A percentile compares a stretch with the other conserved stretches of the same genome.
Evolutionary conservation across 2,113 vertebrate species (phyloP).

Genomic region (Anoura caudifer): DNA sequence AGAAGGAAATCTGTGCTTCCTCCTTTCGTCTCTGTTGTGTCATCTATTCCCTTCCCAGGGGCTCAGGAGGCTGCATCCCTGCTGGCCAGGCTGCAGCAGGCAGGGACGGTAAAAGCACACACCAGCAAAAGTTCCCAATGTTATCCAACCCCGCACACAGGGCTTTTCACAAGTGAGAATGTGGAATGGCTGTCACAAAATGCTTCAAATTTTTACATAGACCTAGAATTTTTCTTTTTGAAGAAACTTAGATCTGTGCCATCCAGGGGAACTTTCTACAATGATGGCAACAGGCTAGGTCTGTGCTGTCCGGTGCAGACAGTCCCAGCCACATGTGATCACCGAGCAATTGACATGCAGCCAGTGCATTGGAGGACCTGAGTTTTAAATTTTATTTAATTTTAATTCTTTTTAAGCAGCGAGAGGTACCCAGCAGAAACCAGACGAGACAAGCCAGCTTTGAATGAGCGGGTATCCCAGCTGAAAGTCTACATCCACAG

Average conservation of each 20-base stretch:
- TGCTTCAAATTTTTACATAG: fast-evolving
- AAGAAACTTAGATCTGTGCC: background rate
- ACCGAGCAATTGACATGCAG: background rate
- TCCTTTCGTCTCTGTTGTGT: background rate
- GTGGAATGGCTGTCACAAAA: too few relatives aligned
- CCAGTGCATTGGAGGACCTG: background rate
- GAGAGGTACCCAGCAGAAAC: background rate
- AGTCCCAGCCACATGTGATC: background rate
- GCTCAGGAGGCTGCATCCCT: background rate
- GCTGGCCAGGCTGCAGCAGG: background rate
- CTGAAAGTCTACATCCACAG: background rate
- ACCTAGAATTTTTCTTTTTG: background rate
- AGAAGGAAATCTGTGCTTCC: background rate
- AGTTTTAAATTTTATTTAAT: background rate
- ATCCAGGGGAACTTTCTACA: background rate
- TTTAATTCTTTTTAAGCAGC: background rate
- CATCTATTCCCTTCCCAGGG: background rate
- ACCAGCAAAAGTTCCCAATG: background rate
- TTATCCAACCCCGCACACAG: too few relatives aligned
- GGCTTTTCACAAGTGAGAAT: background rate
- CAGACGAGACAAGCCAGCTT: background rate
- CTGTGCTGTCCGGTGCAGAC: background rate
- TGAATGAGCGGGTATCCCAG: background rate
- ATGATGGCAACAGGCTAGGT: background rate
- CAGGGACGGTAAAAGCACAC: background rate